Evolutionary conservation across 2,113 vertebrate species (phyloP), one percentile per base, ranked within the genome.

Genomic region (Poicephalus meyeri): DNA sequence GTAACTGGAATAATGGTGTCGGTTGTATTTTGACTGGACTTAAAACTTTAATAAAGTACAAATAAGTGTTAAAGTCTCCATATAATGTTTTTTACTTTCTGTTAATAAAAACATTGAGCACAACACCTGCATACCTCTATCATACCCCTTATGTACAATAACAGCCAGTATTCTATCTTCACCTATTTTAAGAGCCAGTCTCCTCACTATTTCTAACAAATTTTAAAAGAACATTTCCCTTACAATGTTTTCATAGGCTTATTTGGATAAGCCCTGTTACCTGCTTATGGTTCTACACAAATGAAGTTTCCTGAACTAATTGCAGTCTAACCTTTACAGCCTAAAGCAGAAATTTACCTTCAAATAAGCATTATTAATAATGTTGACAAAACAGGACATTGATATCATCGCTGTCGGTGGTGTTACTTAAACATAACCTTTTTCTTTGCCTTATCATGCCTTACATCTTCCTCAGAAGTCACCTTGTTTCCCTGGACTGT

Each of bases 131-230:
- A 39, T 17, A 37, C 10, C 17, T 24, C 47, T 42, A 12, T 17
- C 42, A 72, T 5, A 35, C 13, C 21, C 10, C 39, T 19, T 15
- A 12, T 1, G 2, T n/a, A 33, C 12, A 42, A 7, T 10, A 65
- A 78, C 4, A 37, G 52, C 11, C 24, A 31, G 25, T 12, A 53
- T 28, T 49, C 12, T 21, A 78, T 13, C 33, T 46, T 44, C 23
- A 25, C 5, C 33, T 66, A 5, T 20, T 66, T 60, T 13, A 19
- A 44, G 5, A 72, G 25, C 10, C 29, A 35, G 4, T 41, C 12
- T 37, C 19, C 19, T 71, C 2, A 0, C n/a, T 41, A 33, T 19
- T 29, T 49, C 23, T 1, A 1, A 33, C 16, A 28, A 23, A 14
- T 61, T 47, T 47, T 4, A 35, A 28, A 50, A 14, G 16, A 39